Percentiles rank a stretch among this genome's conserved stretches.
Evolutionary conservation across 2,113 vertebrate species (phyloP).

Genomic region (Lipophrys pholis): DNA sequence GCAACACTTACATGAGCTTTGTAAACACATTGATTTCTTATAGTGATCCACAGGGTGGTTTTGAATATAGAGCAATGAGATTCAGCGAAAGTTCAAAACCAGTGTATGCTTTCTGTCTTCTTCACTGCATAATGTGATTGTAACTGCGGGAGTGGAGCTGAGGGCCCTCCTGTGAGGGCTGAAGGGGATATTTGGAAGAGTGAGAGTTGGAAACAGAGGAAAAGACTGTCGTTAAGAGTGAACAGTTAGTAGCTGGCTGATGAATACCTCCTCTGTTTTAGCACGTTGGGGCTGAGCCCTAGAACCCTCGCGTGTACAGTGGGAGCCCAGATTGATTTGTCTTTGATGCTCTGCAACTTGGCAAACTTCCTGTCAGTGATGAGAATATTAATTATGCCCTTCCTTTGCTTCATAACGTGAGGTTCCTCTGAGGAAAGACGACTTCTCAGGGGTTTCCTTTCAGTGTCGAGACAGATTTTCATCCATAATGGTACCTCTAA

Average conservation of each 20-base stretch:
- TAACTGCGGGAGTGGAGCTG: slow-evolving; percentile 7
- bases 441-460: slow-evolving; percentile 38
- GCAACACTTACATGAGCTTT: neutral
- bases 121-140: neutral
- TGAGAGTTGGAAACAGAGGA: slow-evolving; percentile 16
- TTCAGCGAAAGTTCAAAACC: neutral
- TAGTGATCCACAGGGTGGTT: neutral
- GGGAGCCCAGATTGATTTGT: slow-evolving; percentile 60
- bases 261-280: slow-evolving; percentile 60
- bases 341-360: slow-evolving; percentile 64
- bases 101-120: neutral
- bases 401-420: slow-evolving; percentile 53
- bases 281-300: slow-evolving; percentile 58
- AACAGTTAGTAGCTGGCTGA: slow-evolving; percentile 41
- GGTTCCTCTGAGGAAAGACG: slow-evolving; percentile 32
- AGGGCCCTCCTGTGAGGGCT: slow-evolving; percentile 7
- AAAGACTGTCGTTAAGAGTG: slow-evolving; percentile 13
- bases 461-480: slow-evolving; percentile 34
- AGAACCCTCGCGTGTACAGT: slow-evolving; percentile 36
- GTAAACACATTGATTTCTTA: neutral
- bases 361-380: slow-evolving; percentile 68
- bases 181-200: slow-evolving; percentile 43
- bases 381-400: slow-evolving; percentile 75
- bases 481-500: slow-evolving; percentile 15
- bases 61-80: neutral